Evolutionary conservation across 2,888 invertebrate genomes (phyloP), one percentile per base, ranked within the genome.

Genomic region (Mycalesis mineus): DNA sequence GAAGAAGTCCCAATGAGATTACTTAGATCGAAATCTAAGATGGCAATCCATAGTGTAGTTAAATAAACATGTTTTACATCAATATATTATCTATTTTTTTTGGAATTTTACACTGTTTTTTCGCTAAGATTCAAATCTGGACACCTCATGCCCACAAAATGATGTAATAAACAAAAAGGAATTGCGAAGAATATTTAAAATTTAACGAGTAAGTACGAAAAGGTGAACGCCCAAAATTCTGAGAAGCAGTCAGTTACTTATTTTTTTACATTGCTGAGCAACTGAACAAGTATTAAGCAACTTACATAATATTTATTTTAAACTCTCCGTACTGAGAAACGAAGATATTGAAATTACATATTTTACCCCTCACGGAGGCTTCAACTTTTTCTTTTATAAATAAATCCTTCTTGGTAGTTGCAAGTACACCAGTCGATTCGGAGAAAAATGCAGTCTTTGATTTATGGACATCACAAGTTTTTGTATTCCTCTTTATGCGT

Each of bases 391-490:
- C 36, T 3, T 17, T 49, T 36, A 17, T 13, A 13, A 50, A 37
- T 50, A 13, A 7, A 29, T 7, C 29, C 17, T 56, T 41, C 49
- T 41, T 2, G 15, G 54, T 36, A 36, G 9, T 9, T 36, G 11
- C 33, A 7, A 11, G 36, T 33, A 57, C 17, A 41, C 13, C 33
- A 39, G 9, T 55, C 15, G 15, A 11, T 58, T 58, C 55, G 31
- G 13, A 52, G 58, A 55, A 58, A 31, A 44, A 31, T 41, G 40
- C 40, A 41, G 40, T 51, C 31, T 17, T 51, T 31, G 37, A 39
- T 42, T 42, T 42, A 42, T 42, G 31, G 28, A n/a, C 13, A 22
- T 5, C 15, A 17, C 22, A 42, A 42, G 13, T 42, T 42, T 52
- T 42, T 47, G 47, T 11, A 2, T 15, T 33, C 47, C 7, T 2